phyloP scores from a whole-genome alignment of 2,888 invertebrate species.

The Tryphoninae sp. region DNA sequence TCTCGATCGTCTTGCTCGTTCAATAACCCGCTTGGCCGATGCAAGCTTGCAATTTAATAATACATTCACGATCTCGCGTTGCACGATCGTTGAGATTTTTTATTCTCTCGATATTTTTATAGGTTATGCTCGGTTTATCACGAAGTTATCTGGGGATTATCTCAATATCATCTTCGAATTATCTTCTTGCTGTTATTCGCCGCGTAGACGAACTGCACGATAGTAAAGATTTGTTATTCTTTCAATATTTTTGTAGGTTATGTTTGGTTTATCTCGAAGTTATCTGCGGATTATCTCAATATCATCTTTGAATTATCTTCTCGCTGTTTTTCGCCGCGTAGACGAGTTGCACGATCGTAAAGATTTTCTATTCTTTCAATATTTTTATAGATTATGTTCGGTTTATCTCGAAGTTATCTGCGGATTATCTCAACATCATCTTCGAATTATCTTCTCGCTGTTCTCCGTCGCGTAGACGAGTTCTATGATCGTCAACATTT shows the following conservation, averaged over 20 bases:
- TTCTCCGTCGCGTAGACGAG: too few species aligned
- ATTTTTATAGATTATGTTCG: background rate
- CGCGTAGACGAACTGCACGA: background rate
- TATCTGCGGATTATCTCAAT: too few species aligned
- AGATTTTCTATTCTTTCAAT: background rate
- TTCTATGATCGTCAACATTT: background rate
- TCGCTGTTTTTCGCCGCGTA: too few species aligned
- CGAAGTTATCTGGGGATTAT: too few species aligned
- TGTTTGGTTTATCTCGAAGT: too few species aligned
- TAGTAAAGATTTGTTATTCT: background rate
- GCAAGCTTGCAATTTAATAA: slow-evolving; percentile 13
- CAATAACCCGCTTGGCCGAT: slow-evolving; percentile 29
- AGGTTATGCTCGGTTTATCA: too few species aligned
- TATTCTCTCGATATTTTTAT: background rate
- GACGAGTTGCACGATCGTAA: background rate
- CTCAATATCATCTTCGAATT: too few species aligned
- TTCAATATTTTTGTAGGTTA: background rate
- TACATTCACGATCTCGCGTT: slow-evolving; percentile 3
- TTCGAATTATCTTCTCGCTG: too few species aligned
- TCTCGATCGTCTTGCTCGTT: slow-evolving; percentile 26
- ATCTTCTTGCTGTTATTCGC: too few species aligned
- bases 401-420: too few species aligned
- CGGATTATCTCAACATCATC: too few species aligned
- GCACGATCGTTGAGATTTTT: background rate
- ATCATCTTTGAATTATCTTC: too few species aligned